These are phyloP conservation scores for Thaumatotibia leucotreta DNA, from an alignment of 1,140 invertebrate genomes.

Conservation along the genomic window DNA sequence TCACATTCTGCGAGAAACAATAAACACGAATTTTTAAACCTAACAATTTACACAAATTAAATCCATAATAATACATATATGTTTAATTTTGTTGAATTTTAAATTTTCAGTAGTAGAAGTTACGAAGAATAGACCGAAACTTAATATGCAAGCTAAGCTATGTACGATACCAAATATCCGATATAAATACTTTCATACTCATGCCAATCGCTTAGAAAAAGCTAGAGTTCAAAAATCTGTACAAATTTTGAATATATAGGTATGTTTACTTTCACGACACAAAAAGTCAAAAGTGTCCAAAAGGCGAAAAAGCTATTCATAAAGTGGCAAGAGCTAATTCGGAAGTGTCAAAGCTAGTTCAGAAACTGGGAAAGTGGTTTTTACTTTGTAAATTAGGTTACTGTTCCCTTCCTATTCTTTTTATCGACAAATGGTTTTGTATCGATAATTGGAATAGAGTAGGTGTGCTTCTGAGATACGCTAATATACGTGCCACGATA, in stretches of 20 bases:
- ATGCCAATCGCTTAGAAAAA: conserved; percentile 3
- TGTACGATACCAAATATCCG: not conserved
- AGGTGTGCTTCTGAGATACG: conserved; percentile 6
- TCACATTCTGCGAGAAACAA: too few relatives aligned
- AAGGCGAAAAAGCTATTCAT: not conserved
- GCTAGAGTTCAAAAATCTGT: not conserved
- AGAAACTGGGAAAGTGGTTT: not conserved
- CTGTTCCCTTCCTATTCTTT: not conserved
- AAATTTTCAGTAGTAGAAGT: too few relatives aligned
- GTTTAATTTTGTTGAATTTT: too few relatives aligned
- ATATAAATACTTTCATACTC: not conserved
- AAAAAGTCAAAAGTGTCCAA: not conserved
- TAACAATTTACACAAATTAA: too few relatives aligned
- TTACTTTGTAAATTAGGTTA: not conserved
- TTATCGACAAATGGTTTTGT: not conserved
- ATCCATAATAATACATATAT: too few relatives aligned
- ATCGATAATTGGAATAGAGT: conserved; percentile 1
- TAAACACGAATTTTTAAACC: too few relatives aligned
- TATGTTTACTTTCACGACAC: conserved; percentile 2
- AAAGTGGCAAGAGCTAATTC: not conserved
- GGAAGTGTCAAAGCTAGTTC: not conserved
- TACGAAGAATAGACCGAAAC: not conserved
- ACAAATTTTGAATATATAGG: not conserved
- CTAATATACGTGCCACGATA: conserved; percentile 15
- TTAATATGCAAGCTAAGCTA: conserved; percentile 5